Base-by-base conservation (phyloP, 2,888 invertebrate genomes). In the Orgyia antiqua region DNA sequence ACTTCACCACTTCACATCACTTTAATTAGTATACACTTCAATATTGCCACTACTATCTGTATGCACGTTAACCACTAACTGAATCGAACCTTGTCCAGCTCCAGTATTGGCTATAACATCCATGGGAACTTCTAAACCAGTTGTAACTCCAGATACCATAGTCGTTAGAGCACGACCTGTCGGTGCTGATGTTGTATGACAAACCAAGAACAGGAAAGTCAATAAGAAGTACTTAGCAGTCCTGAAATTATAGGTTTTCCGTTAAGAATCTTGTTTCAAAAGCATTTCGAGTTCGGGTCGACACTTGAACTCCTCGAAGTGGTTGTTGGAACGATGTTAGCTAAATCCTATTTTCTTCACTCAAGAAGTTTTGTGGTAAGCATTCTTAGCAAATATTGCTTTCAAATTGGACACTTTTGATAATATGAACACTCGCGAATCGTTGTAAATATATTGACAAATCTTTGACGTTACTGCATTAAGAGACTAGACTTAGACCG, bases 11-110 rank as follows among this genome's bases (percentile, higher is more conserved):
- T 18, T 32, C 17, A 33, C 24, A 36, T 27, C 10, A 27, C 6
- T 19, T 49, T 58, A 83, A 46, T 78, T 79, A 3, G 78, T 76
- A 44, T 58, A 72, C 24, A 86, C 76, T 50, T 82, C 79, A 13
- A 84, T 80, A 36, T 83, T 84, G 0, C 84, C 86, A 7, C 68
- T 59, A 24, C 75, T 80, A 42, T 84, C 84, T 0, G 86, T 84
- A 15, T 72, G 75, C 3, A 84, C 68, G 33, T 84, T 84, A 12
- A 86, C 58, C 9, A 84, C 84, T 1, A 86, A 48, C 26, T 86
- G 86, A 28, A 84, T 50, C 2, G 80, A 68, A 0, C 82, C 83
- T 0, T 61, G 61, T 2, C 75, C 76, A 1, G 50, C 49, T 0
- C 71, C 77, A 0, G 63, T 65, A 1, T 76, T 73, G 0, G 75